phyloP scores from a whole-genome alignment of 2,113 vertebrate species.

The Gavialis gangeticus region DNA sequence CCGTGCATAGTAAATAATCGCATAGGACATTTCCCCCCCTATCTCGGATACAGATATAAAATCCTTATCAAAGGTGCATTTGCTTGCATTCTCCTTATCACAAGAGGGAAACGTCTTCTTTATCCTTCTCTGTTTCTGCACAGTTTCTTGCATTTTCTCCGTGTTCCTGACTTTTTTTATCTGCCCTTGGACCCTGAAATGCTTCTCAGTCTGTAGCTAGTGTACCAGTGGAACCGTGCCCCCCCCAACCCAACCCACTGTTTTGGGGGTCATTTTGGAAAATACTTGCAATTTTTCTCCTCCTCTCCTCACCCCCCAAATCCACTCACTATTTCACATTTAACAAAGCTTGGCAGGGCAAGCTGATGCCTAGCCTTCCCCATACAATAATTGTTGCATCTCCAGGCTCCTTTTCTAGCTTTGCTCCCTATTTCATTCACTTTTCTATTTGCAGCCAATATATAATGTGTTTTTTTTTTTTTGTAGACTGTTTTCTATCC shows the following conservation, averaged over 20 bases:
- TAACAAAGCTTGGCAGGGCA: slow-evolving; percentile 54
- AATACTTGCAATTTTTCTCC: background rate
- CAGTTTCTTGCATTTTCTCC: no score
- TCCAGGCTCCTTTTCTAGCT: slow-evolving; percentile 54
- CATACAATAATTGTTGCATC: slow-evolving; percentile 53
- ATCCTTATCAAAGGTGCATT: background rate
- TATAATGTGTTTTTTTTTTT: background rate
- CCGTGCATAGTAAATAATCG: slow-evolving; percentile 25
- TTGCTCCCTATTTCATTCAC: slow-evolving; percentile 56
- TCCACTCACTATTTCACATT: slow-evolving; percentile 37
- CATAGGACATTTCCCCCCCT: background rate
- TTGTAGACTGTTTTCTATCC: background rate
- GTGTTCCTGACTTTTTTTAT: background rate
- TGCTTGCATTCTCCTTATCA: background rate
- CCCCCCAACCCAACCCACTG: background rate
- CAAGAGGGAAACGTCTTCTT: background rate
- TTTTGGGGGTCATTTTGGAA: slow-evolving; percentile 22
- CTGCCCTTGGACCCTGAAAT: slow-evolving; percentile 13
- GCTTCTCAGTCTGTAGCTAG: background rate
- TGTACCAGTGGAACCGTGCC: background rate
- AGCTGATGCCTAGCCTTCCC: background rate
- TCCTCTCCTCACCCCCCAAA: background rate
- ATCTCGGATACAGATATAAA: slow-evolving; percentile 6
- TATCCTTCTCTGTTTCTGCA: background rate
- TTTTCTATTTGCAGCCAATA: slow-evolving; percentile 70